Percentiles rank a stretch among this genome's conserved stretches.
Evolutionary conservation across 2,888 invertebrate species (phyloP).

Genomic region (Leptarthrus brevirostris): DNA sequence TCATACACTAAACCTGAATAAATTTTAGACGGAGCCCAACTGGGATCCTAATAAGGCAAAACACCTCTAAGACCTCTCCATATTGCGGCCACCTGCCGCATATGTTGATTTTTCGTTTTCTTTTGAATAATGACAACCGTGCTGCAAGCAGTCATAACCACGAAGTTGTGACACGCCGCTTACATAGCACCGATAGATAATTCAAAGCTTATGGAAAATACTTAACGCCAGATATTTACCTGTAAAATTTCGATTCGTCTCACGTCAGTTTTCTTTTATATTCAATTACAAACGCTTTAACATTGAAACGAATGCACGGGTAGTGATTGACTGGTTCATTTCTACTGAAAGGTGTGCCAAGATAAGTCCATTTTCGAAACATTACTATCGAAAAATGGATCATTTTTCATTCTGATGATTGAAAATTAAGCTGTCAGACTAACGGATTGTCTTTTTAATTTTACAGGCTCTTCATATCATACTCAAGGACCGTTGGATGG

Average conservation of each 20-base stretch:
- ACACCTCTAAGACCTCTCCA: constrained; percentile 27
- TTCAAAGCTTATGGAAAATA: constrained; percentile 11
- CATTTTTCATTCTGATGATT: not conserved
- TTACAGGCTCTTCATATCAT: constrained; percentile 68
- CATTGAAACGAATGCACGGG: not conserved
- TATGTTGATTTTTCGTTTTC: constrained; percentile 1
- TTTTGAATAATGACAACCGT: not conserved
- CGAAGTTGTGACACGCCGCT: not conserved
- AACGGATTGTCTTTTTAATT: too few relatives aligned
- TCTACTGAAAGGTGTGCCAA: constrained; percentile 17
- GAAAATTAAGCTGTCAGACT: too few relatives aligned
- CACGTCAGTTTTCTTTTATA: constrained; percentile 38
- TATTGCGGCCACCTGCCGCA: constrained; percentile 27
- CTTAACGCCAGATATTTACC: not conserved
- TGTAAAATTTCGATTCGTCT: constrained; percentile 22
- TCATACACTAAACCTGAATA: constrained; percentile 39
- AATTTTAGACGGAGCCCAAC: constrained; percentile 36
- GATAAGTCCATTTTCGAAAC: not conserved
- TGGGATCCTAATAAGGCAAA: constrained; percentile 32
- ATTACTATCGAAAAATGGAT: not conserved
- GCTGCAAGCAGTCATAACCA: constrained; percentile 8
- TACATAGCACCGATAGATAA: not conserved
- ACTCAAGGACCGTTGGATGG: constrained; percentile 90
- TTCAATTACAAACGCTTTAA: constrained; percentile 21
- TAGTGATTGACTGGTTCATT: not conserved